These are phyloP conservation scores for Porites rus DNA, from an alignment of 92 coral and sea anemone genomes.

Conservation along the genomic window DNA sequence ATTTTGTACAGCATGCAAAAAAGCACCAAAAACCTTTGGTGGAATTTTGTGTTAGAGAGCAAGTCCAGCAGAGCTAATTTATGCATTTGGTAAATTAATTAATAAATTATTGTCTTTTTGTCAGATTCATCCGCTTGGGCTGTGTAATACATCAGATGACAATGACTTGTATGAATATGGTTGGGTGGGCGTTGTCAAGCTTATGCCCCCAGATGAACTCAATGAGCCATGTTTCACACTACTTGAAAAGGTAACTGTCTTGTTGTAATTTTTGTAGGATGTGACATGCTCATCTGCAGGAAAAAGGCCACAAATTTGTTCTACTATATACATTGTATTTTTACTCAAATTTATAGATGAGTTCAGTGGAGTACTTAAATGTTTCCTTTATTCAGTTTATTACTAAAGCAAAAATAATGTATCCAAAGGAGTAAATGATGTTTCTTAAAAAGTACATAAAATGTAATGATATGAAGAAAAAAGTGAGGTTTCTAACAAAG, in stretches of 20 bases:
- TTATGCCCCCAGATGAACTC: conserved; percentile 72
- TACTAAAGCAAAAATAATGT: neutral
- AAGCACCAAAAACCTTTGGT: too few relatives aligned
- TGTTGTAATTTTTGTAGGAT: too few relatives aligned
- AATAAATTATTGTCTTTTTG: neutral
- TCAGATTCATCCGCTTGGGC: conserved; percentile 92
- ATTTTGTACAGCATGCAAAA: too few relatives aligned
- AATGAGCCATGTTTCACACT: conserved; percentile 84
- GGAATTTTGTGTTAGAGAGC: too few relatives aligned
- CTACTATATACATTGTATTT: neutral
- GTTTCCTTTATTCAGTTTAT: neutral
- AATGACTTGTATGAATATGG: conserved; percentile 90
- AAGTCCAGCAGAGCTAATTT: too few relatives aligned
- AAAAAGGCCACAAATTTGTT: neutral
- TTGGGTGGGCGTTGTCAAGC: conserved; percentile 97
- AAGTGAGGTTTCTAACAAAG: too few relatives aligned
- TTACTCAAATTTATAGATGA: too few relatives aligned
- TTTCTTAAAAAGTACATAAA: too few relatives aligned
- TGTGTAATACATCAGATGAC: conserved; percentile 95
- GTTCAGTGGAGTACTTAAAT: neutral
- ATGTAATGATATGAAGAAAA: too few relatives aligned
- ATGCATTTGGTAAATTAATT: too few relatives aligned
- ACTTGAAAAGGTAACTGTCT: conserved; percentile 75
- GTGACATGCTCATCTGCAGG: neutral
- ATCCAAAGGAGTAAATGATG: too few relatives aligned